Evolutionary conservation across 2,113 vertebrate genomes (phyloP).

Genomic region (Atrichornis clamosus): DNA sequence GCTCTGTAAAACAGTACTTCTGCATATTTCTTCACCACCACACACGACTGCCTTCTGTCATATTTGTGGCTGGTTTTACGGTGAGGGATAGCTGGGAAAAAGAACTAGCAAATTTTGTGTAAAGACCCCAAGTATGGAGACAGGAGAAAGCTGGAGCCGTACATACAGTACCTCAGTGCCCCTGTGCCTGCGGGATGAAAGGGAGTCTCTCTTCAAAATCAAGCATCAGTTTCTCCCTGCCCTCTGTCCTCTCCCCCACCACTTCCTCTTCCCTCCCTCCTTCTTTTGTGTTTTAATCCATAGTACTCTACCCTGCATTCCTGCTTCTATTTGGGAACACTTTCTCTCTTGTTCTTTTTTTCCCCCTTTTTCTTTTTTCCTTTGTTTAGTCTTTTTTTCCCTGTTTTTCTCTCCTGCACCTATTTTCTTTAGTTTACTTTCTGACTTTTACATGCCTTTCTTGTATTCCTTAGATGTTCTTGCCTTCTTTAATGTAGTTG

Average conservation of each 20-base stretch:
- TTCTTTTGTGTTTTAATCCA: not conserved
- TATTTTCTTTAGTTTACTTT: not conserved
- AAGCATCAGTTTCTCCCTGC: not conserved
- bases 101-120: not conserved
- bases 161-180: not conserved
- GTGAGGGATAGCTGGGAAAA: not conserved
- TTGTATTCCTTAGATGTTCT: not conserved
- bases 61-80: not conserved
- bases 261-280: not conserved
- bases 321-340: not conserved
- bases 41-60: fast-evolving
- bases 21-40: not conserved
- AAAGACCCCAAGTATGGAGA: not conserved
- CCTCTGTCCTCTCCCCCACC: too few species aligned
- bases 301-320: not conserved
- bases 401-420: not conserved
- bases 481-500: not conserved
- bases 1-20: not conserved
- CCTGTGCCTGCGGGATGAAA: not conserved
- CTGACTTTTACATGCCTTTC: not conserved
- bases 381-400: not conserved
- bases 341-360: not conserved
- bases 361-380: not conserved
- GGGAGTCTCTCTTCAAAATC: not conserved
- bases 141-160: not conserved